phyloP scores from a whole-genome alignment of 2,888 invertebrate genomes.

The Caenorhabditis plicata region DNA sequence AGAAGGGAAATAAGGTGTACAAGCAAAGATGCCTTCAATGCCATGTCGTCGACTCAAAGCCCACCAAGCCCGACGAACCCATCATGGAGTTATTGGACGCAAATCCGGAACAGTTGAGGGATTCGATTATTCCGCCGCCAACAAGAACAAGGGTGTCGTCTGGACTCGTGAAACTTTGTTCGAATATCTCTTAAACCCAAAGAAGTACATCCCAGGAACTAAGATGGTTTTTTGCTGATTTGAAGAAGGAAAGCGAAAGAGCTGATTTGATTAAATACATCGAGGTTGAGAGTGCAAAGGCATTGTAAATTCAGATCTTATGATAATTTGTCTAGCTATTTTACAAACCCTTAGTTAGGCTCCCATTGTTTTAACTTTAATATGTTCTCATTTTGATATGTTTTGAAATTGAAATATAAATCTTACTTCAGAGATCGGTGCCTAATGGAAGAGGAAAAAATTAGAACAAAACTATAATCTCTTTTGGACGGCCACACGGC shows the following conservation, averaged over 20 bases:
- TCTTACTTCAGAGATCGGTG: too few relatives aligned
- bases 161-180: conserved; percentile 93
- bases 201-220: conserved; percentile 84
- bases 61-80: conserved; percentile 95
- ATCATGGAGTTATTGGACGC: conserved; percentile 86
- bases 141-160: conserved; percentile 85
- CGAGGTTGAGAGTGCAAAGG: conserved; percentile 50
- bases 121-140: conserved; percentile 71
- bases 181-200: conserved; percentile 94
- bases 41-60: conserved; percentile 91
- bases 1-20: conserved; percentile 94
- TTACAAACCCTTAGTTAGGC: too few relatives aligned
- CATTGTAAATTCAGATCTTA: too few relatives aligned
- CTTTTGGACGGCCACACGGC: too few relatives aligned
- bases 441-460: too few relatives aligned
- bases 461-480: too few relatives aligned
- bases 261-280: conserved; percentile 73
- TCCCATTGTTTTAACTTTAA: too few relatives aligned
- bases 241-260: conserved; percentile 91
- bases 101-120: conserved; percentile 90
- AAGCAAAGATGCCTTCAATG: conserved; percentile 95
- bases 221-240: conserved; percentile 97
- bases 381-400: too few relatives aligned
- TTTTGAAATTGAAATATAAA: too few relatives aligned
- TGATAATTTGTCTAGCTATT: too few relatives aligned